Evolutionary conservation across 2,113 vertebrate genomes (phyloP), one percentile per base, ranked within the genome.

Genomic region (Hyaena hyaena): DNA sequence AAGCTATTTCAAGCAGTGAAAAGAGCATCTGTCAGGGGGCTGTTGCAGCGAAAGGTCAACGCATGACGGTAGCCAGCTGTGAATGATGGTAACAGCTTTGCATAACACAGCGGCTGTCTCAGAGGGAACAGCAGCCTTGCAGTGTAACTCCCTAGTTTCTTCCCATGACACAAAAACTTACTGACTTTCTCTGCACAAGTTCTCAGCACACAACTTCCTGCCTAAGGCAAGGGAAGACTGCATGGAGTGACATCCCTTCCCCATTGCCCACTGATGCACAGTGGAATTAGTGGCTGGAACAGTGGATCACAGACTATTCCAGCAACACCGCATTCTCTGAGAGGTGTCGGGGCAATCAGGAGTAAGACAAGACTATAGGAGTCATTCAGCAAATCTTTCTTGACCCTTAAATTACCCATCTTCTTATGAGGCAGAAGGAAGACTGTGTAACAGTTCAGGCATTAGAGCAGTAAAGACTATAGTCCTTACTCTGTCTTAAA

Each of bases 211-310:
- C 33, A 77, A 58, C 50, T 92, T 92, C 15, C 50, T 89, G 24
- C 31, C 17, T 5, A 93, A 84, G 23, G 26, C 48, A 58, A 84
- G 86, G 17, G 23, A 92, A 66, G 39, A 43, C 4, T 48, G 5
- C 16, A 31, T 79, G 43, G 6, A 16, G 48, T 0, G 53, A 9
- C 16, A 69, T 17, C 15, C 10, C 19, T 65, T n/a, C 21, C 23
- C 24, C 9, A 14, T 23, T 1, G 0, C 39, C 17, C n/a, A 43
- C 5, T 5, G 35, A 19, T 28, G 28, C 21, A 19, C 2, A 61
- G 33, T 4, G 10, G 65, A 71, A 35, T 12, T 23, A 15, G 2
- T 26, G 2, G 35, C 53, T 50, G 21, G 39, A 87, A 90, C 7
- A 82, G 55, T 45, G 45, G 45, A 65, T 0, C 9, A 4, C 19